Evolutionary conservation across 2,888 invertebrate species (phyloP), one percentile per base, ranked within the genome.

Genomic region (Agrochola macilenta): DNA sequence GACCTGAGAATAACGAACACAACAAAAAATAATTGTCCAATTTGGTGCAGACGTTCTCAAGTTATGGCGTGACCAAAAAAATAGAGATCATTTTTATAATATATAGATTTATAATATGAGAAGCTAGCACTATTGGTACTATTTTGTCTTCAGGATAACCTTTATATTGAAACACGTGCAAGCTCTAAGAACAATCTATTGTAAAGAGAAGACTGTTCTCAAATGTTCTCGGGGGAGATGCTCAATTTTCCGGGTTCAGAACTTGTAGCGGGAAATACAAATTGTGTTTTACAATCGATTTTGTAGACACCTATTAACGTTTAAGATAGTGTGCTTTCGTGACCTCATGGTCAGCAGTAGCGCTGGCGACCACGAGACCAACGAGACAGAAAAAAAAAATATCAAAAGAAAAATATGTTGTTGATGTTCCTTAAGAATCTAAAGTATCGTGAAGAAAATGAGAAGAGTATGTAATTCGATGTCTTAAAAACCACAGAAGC

Each of bases 241-340:
- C 23, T 72, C 81, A 12, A 65, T 81, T 71, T 81, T 58, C 52
- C 26, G 30, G 58, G 30, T 30, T 43, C 30, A 54, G 14, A 30
- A n/a, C 17, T 58, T 73, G 49, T 43, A 73, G 49, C 17, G 3
- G 9, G 3, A 72, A 78, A 79, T 69, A 79, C n/a, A 49, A 77
- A 79, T 72, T 65, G 76, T 74, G 20, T 74, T 64, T 3, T n/a
- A 14, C 39, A 66, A 23, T n/a, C 30, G 9, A 35, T 43, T 58
- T 68, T 79, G 23, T 20, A 57, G 43, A 17, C 5, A 43, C 11
- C 5, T 43, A 43, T 43, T 30, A 23, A 23, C 4, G 20, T 43
- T 30, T 12, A 43, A 23, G 3, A 54, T 30, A 17, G 11, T 54
- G 4, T 39, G 74, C 49, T 60, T 75, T 23, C 26, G 39, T 35